phyloP scores from a whole-genome alignment of 2,888 invertebrate genomes.

The Crematogaster levior region DNA sequence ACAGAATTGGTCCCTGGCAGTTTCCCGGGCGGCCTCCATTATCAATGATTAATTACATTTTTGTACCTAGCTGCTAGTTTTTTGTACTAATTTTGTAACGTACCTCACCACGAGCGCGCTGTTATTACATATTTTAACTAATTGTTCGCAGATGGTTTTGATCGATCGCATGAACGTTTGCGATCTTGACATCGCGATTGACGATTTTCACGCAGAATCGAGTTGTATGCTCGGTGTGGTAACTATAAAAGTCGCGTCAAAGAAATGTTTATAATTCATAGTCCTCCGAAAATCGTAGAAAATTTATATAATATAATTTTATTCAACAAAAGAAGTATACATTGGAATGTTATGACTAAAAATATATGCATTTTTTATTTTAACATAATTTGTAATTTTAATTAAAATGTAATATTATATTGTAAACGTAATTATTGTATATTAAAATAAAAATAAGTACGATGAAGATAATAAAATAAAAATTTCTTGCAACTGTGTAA shows the following conservation, averaged over 20 bases:
- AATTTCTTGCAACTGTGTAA: neutral
- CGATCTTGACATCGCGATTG: constrained; percentile 55
- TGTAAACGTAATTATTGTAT: neutral
- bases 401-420: constrained; percentile 3
- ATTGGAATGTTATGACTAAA: neutral
- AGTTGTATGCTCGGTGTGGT: constrained; percentile 75
- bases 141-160: constrained; percentile 77
- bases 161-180: constrained; percentile 72
- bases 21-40: constrained; percentile 82
- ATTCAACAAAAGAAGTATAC: neutral
- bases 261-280: neutral
- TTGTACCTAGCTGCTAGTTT: constrained; percentile 88
- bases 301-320: neutral
- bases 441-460: neutral
- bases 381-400: neutral
- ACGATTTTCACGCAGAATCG: constrained; percentile 63
- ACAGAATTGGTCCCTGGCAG: constrained; percentile 80
- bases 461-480: neutral
- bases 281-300: neutral
- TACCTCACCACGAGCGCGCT: constrained; percentile 84
- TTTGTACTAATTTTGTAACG: constrained; percentile 88
- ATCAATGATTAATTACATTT: constrained; percentile 84
- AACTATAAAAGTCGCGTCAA: constrained; percentile 69
- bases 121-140: constrained; percentile 83
- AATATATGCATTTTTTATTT: neutral